These are phyloP conservation scores for Triplophysa bombifrons DNA, from an alignment of 2,797 vertebrate genomes.

Conservation along the genomic window DNA sequence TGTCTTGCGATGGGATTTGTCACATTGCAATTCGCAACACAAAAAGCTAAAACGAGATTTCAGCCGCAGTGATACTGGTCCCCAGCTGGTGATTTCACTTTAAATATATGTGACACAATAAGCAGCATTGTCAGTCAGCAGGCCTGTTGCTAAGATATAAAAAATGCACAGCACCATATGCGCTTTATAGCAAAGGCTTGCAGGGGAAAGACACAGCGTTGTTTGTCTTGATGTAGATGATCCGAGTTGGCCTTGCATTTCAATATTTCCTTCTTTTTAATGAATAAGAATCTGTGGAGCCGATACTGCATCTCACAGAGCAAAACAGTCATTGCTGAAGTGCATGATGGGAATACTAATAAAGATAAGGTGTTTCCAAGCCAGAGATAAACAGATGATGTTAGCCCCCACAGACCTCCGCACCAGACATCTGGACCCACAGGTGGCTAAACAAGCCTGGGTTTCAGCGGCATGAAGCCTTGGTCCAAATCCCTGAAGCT, in stretches of 20 bases:
- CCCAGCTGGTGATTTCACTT: slow-evolving; percentile 29
- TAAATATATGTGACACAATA: slow-evolving; percentile 44
- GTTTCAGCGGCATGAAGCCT: slow-evolving; percentile 77
- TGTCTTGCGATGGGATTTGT: slow-evolving; percentile 43
- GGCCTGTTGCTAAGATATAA: neutral
- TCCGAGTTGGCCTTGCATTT: neutral
- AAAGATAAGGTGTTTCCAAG: slow-evolving; percentile 8
- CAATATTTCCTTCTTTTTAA: neutral
- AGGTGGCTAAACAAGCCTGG: slow-evolving; percentile 70
- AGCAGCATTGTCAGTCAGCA: slow-evolving; percentile 37
- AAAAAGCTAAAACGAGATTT: slow-evolving; percentile 37
- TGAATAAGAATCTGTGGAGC: no score
- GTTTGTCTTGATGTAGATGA: neutral
- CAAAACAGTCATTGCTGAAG: slow-evolving; percentile 11
- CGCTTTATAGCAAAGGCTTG: neutral
- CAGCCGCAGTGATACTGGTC: slow-evolving; percentile 4
- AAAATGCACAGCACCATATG: neutral
- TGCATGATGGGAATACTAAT: slow-evolving; percentile 30
- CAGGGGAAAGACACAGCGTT: neutral
- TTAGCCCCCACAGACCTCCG: slow-evolving; percentile 21
- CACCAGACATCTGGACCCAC: slow-evolving; percentile 75
- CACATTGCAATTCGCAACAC: slow-evolving; percentile 41
- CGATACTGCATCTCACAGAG: neutral
- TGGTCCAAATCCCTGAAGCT: slow-evolving; percentile 36
- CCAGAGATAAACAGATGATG: slow-evolving; percentile 44